Evolutionary conservation across 2,113 vertebrate genomes (phyloP).

Genomic region (Pachycephala philippinensis): DNA sequence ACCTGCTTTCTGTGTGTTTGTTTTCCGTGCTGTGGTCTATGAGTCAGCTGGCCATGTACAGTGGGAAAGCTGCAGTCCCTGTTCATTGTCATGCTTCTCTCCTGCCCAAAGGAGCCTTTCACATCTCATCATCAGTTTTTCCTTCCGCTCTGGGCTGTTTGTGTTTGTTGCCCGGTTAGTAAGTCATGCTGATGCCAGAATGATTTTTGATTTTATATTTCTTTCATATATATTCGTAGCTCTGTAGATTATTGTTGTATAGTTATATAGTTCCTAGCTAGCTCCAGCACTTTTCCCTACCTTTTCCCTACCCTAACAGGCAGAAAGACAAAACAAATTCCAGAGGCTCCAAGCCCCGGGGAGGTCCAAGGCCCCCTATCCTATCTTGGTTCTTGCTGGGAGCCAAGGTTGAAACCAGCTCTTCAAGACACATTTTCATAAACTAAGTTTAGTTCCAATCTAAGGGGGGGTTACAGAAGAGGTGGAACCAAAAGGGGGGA

Average conservation of each 20-base stretch:
- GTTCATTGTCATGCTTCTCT: not conserved
- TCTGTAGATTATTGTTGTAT: not conserved
- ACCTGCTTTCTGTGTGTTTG: not conserved
- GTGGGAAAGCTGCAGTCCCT: not conserved
- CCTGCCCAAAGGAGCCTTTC: not conserved
- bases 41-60: fast-evolving
- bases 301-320: not conserved
- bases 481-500: not conserved
- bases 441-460: not conserved
- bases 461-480: not conserved
- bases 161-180: not conserved
- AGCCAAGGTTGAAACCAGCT: not conserved
- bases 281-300: not conserved
- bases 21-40: fast-evolving
- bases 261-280: not conserved
- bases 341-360: not conserved
- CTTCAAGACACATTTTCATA: not conserved
- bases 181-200: not conserved
- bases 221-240: not conserved
- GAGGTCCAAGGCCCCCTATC: not conserved
- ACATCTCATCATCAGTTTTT: not conserved
- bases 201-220: not conserved
- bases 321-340: not conserved
- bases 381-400: not conserved
- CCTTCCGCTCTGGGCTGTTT: not conserved